phyloP scores from a whole-genome alignment of 2,888 invertebrate species.

The Congeria kusceri region DNA sequence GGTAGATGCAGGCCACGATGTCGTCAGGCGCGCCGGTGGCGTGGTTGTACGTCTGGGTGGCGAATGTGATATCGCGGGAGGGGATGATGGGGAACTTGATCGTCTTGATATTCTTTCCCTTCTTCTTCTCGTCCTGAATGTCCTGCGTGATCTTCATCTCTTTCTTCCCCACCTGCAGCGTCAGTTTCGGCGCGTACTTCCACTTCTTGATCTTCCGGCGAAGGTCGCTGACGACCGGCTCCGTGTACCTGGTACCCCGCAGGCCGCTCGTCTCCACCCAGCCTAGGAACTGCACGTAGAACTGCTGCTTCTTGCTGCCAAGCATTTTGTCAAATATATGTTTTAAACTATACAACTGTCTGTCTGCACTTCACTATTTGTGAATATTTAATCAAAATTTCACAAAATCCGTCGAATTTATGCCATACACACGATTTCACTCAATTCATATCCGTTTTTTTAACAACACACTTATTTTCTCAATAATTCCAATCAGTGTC shows the following conservation, averaged over 20 bases:
- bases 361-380: background rate
- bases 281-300: conserved; percentile 91
- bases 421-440: too few relatives aligned
- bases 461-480: too few relatives aligned
- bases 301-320: conserved; percentile 83
- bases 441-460: too few relatives aligned
- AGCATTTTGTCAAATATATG: conserved; percentile 34
- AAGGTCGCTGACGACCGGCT: conserved; percentile 93
- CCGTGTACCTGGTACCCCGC: conserved; percentile 92
- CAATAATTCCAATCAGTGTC: too few relatives aligned
- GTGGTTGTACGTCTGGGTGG: conserved; percentile 90
- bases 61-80: conserved; percentile 92
- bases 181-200: conserved; percentile 93
- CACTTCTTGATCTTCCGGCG: conserved; percentile 93
- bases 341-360: too few relatives aligned
- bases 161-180: conserved; percentile 89
- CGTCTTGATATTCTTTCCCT: conserved; percentile 86
- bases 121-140: conserved; percentile 85
- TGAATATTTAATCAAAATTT: too few relatives aligned
- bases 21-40: conserved; percentile 91
- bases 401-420: too few relatives aligned
- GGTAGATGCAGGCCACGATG: conserved; percentile 95
- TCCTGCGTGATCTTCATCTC: conserved; percentile 97
- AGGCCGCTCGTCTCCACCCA: conserved; percentile 97
- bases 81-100: conserved; percentile 88